Conservation (phyloP, 92 coral and sea anemone genomes). For the Epizoanthus ramosus region DNA sequence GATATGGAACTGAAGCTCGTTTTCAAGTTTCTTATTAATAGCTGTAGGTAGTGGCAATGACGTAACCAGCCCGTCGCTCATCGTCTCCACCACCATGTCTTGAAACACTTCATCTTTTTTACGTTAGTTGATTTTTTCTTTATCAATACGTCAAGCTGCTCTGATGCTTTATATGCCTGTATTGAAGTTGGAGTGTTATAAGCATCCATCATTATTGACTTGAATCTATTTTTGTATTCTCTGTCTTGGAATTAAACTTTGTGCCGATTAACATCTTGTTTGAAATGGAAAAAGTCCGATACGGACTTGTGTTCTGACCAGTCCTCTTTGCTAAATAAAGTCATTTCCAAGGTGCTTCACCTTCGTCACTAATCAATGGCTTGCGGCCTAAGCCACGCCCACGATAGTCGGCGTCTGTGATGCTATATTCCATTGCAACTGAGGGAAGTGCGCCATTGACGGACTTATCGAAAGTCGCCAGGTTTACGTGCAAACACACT, state of each 20-base stretch:
- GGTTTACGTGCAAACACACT: conserved; percentile 13
- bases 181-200: conserved; percentile 49
- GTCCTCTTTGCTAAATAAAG: conserved; percentile 35
- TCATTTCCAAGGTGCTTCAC: conserved; percentile 45
- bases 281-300: conserved; percentile 47
- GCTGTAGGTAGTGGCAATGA: too few relatives aligned
- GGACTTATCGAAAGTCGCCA: conserved; percentile 46
- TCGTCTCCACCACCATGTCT: conserved; percentile 65
- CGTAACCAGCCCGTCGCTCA: too few relatives aligned
- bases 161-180: conserved; percentile 57
- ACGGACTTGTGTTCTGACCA: conserved; percentile 29
- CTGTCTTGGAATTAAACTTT: conserved; percentile 37
- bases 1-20: too few relatives aligned
- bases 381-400: conserved; percentile 41
- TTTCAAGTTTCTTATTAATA: too few relatives aligned
- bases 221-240: conserved; percentile 41
- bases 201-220: conserved; percentile 51
- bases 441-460: conserved; percentile 54
- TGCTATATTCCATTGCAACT: conserved; percentile 28
- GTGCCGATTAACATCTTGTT: conserved; percentile 57
- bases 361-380: conserved; percentile 49
- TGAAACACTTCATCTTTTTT: conserved; percentile 51
- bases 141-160: conserved; percentile 26
- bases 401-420: conserved; percentile 7
- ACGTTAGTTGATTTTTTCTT: conserved; percentile 38